These are phyloP conservation scores for Zaprionus inermis DNA, from an alignment of 1,140 invertebrate genomes.

Conservation along the genomic window DNA sequence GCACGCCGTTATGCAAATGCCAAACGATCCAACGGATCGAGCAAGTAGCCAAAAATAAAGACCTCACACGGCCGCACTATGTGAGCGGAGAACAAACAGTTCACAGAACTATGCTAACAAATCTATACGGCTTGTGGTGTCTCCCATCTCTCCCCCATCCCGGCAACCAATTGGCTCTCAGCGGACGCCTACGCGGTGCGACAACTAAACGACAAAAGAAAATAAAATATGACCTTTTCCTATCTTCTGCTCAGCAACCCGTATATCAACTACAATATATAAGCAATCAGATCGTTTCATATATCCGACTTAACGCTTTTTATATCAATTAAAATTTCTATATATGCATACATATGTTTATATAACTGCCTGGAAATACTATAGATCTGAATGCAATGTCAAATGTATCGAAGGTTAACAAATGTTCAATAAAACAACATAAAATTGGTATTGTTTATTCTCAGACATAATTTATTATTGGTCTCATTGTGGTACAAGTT, in stretches of 20 bases:
- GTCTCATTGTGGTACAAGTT: conserved; percentile 65
- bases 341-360: conserved; percentile 57
- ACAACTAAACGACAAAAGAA: conserved; percentile 17
- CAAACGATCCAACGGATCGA: conserved; percentile 22
- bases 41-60: conserved; percentile 71
- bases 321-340: neutral
- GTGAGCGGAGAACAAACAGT: conserved; percentile 46
- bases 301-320: neutral
- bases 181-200: conserved; percentile 22
- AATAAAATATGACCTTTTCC: conserved; percentile 30
- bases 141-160: conserved; percentile 12
- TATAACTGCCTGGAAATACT: neutral
- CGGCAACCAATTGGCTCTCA: conserved; percentile 27
- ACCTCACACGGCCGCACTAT: conserved; percentile 21
- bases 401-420: neutral
- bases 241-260: conserved; percentile 14
- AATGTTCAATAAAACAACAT: conserved; percentile 76
- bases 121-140: conserved; percentile 28
- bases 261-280: conserved; percentile 1
- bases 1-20: conserved; percentile 67
- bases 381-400: neutral
- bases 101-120: conserved; percentile 73
- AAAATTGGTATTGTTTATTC: conserved; percentile 54
- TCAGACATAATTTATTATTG: conserved; percentile 69
- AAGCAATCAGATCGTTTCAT: neutral